Conservation (phyloP, 2,888 invertebrate species). For the Pristionchus entomophagus region DNA sequence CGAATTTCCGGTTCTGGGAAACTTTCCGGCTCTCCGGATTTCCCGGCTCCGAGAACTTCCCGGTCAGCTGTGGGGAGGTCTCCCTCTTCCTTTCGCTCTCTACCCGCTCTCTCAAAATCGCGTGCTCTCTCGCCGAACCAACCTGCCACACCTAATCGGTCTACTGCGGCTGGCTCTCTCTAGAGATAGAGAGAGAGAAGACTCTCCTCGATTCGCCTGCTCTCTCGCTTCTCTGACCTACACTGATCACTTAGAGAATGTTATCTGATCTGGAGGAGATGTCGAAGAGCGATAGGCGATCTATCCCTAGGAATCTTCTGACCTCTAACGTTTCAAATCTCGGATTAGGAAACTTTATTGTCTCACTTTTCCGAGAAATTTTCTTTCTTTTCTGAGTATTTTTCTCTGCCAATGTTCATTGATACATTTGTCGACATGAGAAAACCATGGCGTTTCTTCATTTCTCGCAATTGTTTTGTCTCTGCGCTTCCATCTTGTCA, state of each 20-base stretch:
- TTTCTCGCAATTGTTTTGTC: neutral
- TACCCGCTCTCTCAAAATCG: neutral
- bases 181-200: neutral
- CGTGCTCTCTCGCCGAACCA: neutral
- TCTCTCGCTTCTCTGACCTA: neutral
- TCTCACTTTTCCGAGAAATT: neutral
- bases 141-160: conserved; percentile 31
- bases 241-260: neutral
- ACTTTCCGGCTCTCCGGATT: too few species aligned
- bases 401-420: too few species aligned
- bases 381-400: neutral
- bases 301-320: neutral
- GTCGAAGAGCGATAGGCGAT: neutral
- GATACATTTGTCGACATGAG: too few species aligned
- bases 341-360: too few species aligned
- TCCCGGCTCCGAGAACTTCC: too few species aligned
- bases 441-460: too few species aligned
- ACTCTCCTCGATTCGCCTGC: neutral
- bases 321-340: too few species aligned
- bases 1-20: neutral
- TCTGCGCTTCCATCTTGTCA: neutral
- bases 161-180: neutral
- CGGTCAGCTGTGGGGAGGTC: neutral
- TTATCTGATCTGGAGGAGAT: neutral
- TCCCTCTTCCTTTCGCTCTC: neutral